These are phyloP conservation scores for Aleadryas rufinucha DNA, from an alignment of 2,113 vertebrate genomes.

Conservation along the genomic window DNA sequence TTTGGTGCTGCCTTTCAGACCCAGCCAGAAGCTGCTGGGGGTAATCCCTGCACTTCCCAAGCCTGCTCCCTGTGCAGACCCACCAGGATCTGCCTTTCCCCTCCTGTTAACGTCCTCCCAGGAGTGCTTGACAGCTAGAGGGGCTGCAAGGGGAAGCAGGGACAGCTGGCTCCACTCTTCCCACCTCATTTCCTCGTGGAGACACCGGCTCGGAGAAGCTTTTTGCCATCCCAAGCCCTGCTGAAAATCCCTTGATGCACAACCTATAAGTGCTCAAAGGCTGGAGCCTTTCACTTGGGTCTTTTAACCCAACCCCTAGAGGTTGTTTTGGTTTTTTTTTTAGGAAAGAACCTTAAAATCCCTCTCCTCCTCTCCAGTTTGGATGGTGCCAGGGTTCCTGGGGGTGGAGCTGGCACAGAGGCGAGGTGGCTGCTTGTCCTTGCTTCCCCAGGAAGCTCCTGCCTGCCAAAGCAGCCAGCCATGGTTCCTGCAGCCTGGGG, in stretches of 20 bases:
- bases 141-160: background rate
- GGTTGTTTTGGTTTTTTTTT: background rate
- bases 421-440: background rate
- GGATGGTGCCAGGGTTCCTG: background rate
- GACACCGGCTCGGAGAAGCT: background rate
- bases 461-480: background rate
- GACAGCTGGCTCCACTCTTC: background rate
- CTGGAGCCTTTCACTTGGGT: background rate
- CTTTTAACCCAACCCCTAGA: background rate
- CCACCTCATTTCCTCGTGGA: background rate
- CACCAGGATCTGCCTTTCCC: background rate
- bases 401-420: constrained; percentile 1
- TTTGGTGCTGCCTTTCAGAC: background rate
- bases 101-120: background rate
- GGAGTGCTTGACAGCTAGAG: background rate
- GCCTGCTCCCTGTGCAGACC: fast-evolving
- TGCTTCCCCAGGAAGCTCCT: background rate
- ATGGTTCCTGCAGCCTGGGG: background rate
- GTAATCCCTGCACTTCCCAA: background rate
- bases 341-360: background rate
- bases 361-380: background rate
- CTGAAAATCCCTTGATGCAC: fast-evolving
- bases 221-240: fast-evolving
- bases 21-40: background rate
- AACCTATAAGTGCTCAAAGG: background rate